Percentiles rank a stretch among this genome's conserved stretches.
Evolutionary conservation across 2,113 vertebrate genomes (phyloP).

Genomic region (Paradoxurus hermaphroditus): DNA sequence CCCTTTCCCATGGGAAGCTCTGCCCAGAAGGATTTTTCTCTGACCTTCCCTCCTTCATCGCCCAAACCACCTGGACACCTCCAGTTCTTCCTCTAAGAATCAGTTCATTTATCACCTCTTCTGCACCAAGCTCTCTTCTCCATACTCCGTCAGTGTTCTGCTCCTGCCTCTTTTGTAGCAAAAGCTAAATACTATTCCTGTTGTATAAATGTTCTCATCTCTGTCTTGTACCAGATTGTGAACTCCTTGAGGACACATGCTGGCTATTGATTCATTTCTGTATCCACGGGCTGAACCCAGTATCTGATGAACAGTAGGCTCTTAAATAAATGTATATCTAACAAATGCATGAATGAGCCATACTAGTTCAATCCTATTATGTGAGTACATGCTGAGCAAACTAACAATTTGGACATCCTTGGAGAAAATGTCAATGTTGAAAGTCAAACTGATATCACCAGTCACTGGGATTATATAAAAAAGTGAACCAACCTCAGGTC

Average conservation of each 20-base stretch:
- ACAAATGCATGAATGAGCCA: neutral
- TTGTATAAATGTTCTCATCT: neutral
- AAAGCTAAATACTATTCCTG: rapidly evolving
- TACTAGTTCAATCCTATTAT: neutral
- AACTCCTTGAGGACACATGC: neutral
- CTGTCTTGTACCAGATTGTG: neutral
- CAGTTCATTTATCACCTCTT: neutral
- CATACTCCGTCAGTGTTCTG: neutral
- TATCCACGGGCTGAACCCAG: neutral
- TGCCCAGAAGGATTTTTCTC: neutral
- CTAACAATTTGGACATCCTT: neutral
- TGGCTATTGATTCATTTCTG: neutral
- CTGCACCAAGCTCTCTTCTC: neutral
- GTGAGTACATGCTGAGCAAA: neutral
- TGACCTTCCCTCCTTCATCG: neutral
- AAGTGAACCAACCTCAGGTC: neutral
- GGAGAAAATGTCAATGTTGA: neutral
- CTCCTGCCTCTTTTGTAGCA: neutral
- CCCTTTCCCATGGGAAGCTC: neutral
- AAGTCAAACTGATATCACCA: neutral
- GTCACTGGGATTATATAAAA: neutral
- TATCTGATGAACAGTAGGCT: neutral
- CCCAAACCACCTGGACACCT: neutral
- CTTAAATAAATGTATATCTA: neutral
- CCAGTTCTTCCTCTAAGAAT: neutral